Evolutionary conservation across 2,113 vertebrate species (phyloP), one percentile per base, ranked within the genome.

Genomic region (Tricholaema leucomelas): DNA sequence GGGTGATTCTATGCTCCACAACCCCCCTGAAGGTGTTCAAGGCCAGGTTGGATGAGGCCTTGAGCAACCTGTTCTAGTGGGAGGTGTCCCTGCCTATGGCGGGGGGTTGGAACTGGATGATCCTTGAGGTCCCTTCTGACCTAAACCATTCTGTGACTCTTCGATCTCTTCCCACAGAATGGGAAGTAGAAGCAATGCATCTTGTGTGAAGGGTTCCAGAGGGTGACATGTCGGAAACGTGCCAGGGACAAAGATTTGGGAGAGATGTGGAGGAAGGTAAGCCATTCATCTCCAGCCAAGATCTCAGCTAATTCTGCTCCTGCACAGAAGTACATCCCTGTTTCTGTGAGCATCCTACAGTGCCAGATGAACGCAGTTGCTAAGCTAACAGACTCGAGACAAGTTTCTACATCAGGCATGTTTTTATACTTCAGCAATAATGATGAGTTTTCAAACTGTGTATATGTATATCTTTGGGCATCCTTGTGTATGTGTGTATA

Each of bases 401-500:
- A 95, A 94, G 91, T 95, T 96, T 92, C 94, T 94, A 23, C 95
- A 96, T 93, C 93, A 94, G 85, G 87, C 94, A 89, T 94, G 89
- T 93, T 94, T 95, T 96, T 96, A 82, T 94, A 94, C 93, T 94
- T 74, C 85, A 79, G 95, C 94, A 96, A 94, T 94, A 96, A 93
- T 76, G 93, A 96, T 80, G 94, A 92, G 90, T 94, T 96, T 87
- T 85, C 95, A 95, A 93, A 95, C 87, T 95, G 95, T 95, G 95
- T 93, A 80, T 95, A 94, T 94, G 89, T 95, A 94, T 93, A 94
- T 96, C 93, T 94, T 87, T 96, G 95, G 94, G 95, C 95, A 91
- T 95, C 94, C 91, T 91, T 93, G 92, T 96, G 95, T 95, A 93
- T 95, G 96, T 95, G 95, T 94, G 66, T 92, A 96, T 96, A 95